A percentile compares a stretch with the other conserved stretches of the same genome.
These are phyloP conservation scores for Amphimedon queenslandica DNA, from an alignment of 37 sponge, comb jelly and placozoan genomes.

Conservation along the genomic window DNA sequence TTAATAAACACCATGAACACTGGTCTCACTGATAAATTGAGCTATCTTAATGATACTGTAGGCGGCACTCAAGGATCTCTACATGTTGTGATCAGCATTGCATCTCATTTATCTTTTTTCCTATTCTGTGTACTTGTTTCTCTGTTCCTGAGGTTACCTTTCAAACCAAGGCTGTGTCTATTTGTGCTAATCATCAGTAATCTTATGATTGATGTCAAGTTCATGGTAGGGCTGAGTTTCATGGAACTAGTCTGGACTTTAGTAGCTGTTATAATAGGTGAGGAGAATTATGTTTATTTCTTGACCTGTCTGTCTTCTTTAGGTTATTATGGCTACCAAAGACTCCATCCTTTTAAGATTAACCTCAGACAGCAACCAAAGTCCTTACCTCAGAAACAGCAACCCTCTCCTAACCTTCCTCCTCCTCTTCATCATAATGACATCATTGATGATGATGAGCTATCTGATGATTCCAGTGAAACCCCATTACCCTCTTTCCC, in stretches of 20 bases:
- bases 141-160: constrained; percentile 29
- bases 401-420: background rate
- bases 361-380: too few species aligned
- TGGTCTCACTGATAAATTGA: constrained; percentile 37
- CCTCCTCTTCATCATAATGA: background rate
- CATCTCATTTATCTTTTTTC: constrained; percentile 43
- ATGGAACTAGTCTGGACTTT: too few species aligned
- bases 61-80: constrained; percentile 56
- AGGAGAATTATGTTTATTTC: too few species aligned
- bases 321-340: too few species aligned
- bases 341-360: too few species aligned
- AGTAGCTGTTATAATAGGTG: too few species aligned
- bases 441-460: background rate
- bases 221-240: too few species aligned
- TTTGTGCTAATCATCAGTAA: constrained; percentile 36
- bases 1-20: constrained; percentile 27
- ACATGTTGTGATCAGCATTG: constrained; percentile 3
- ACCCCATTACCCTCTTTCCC: too few species aligned
- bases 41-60: constrained; percentile 46
- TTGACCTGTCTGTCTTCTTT: too few species aligned
- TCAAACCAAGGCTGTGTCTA: constrained; percentile 22
- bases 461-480: background rate
- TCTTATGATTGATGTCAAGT: constrained; percentile 13
- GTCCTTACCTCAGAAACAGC: too few species aligned
- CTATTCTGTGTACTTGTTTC: constrained; percentile 27